These are phyloP conservation scores for Myopa testacea DNA, from an alignment of 2,888 invertebrate genomes.

Conservation along the genomic window DNA sequence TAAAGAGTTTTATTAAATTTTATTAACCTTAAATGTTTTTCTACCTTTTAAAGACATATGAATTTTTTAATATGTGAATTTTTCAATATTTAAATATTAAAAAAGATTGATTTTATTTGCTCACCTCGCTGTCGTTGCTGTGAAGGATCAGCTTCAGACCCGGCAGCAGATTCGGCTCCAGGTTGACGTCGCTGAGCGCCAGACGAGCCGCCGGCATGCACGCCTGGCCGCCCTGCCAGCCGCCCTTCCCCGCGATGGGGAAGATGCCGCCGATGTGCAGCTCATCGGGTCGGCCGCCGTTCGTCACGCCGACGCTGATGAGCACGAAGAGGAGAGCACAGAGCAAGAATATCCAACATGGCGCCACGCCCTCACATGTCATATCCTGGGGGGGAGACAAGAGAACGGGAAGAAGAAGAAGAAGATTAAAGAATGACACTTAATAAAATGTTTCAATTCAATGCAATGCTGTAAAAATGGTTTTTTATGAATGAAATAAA, in stretches of 20 bases:
- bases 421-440: background rate
- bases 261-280: constrained; percentile 98
- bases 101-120: constrained; percentile 48
- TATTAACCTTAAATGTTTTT: too few species aligned
- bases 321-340: constrained; percentile 64
- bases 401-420: constrained; percentile 2
- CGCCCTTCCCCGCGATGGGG: constrained; percentile 95
- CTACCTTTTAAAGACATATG: too few species aligned
- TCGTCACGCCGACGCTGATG: constrained; percentile 62
- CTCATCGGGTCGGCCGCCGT: constrained; percentile 72
- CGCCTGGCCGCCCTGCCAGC: constrained; percentile 99
- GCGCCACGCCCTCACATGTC: constrained; percentile 68
- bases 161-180: constrained; percentile 85
- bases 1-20: too few species aligned
- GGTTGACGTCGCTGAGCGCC: constrained; percentile 96
- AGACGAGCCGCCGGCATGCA: constrained; percentile 98
- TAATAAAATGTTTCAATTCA: background rate
- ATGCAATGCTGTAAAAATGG: too few species aligned
- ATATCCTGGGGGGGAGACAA: constrained; percentile 63
- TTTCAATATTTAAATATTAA: too few species aligned
- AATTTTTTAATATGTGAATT: too few species aligned
- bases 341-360: constrained; percentile 69
- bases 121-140: constrained; percentile 97
- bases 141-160: constrained; percentile 91
- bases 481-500: background rate